Percentiles rank a stretch among this genome's conserved stretches.
These are phyloP conservation scores for Varecia variegata DNA, from an alignment of 2,797 vertebrate genomes.

Conservation along the genomic window DNA sequence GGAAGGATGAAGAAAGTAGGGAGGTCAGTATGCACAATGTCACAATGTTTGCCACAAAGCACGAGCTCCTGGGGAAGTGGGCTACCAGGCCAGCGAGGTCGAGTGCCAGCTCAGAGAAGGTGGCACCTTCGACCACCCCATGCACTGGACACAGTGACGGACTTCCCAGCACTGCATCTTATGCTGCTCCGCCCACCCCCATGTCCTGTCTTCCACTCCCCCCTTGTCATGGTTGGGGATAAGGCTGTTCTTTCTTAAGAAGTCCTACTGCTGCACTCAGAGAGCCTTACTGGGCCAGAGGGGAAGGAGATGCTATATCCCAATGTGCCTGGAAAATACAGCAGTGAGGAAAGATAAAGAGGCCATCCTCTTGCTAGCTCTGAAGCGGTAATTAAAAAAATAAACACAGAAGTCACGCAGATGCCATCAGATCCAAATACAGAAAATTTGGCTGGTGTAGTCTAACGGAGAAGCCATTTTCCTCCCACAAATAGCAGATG, in stretches of 20 bases:
- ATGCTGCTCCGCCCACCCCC: neutral
- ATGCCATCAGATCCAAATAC: neutral
- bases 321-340: neutral
- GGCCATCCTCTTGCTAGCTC: neutral
- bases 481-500: neutral
- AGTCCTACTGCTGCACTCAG: neutral
- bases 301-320: neutral
- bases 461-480: neutral
- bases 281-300: neutral
- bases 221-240: neutral
- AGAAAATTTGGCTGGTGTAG: neutral
- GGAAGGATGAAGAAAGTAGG: neutral
- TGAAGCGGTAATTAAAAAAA: neutral
- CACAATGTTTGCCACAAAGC: fast-evolving
- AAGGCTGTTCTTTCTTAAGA: neutral
- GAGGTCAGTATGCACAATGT: fast-evolving
- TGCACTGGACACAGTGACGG: fast-evolving
- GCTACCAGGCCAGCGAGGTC: neutral
- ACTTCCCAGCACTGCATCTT: neutral
- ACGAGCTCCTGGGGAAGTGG: neutral
- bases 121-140: fast-evolving
- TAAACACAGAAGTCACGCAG: neutral
- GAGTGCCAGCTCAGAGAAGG: neutral
- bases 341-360: neutral
- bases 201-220: too few species aligned